phyloP scores from a whole-genome alignment of 2,797 vertebrate species.

The Ataeniobius toweri region DNA sequence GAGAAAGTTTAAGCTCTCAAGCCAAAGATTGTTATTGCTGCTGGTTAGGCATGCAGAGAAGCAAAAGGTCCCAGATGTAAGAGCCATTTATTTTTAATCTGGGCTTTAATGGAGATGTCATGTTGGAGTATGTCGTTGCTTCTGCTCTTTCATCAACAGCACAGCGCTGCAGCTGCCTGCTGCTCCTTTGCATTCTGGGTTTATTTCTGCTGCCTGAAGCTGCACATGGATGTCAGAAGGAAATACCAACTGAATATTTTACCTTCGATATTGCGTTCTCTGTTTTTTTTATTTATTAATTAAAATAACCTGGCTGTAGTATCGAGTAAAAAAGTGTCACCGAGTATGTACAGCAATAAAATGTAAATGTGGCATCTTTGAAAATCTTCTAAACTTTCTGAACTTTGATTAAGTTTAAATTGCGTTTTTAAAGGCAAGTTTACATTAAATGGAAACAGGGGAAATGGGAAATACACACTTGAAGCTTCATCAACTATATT shows the following conservation, averaged over 20 bases:
- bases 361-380: neutral
- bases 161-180: conserved; percentile 1
- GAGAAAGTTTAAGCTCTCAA: conserved; percentile 49
- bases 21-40: conserved; percentile 11
- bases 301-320: neutral
- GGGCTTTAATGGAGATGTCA: conserved; percentile 68
- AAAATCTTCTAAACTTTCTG: neutral
- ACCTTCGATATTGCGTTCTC: neutral
- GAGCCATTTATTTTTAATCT: conserved; percentile 66
- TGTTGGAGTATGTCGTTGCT: conserved; percentile 15
- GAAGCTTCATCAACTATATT: neutral
- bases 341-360: neutral
- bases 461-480: neutral
- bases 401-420: neutral
- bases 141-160: conserved; percentile 15
- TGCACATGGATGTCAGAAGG: neutral
- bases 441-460: neutral
- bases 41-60: conserved; percentile 12
- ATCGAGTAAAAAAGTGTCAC: neutral
- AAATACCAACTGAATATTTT: conserved; percentile 14
- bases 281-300: neutral
- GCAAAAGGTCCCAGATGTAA: conserved; percentile 37
- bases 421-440: neutral
- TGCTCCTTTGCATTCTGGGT: neutral
- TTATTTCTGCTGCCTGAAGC: conserved; percentile 31